Conservation (phyloP, 2,888 invertebrate genomes). For the Cremastobaeus sp. region DNA sequence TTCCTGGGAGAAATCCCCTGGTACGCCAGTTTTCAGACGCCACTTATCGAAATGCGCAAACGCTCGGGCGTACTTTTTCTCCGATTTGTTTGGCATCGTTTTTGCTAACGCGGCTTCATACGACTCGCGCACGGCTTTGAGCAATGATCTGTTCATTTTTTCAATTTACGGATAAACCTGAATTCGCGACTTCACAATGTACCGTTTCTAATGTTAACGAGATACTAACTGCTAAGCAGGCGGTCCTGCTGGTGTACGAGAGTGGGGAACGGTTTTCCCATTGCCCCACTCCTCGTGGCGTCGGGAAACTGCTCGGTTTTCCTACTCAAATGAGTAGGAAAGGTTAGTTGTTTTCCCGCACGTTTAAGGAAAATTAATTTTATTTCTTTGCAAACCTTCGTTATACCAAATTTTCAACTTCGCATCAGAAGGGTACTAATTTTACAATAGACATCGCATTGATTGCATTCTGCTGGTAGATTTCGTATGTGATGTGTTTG, state of each 20-base stretch:
- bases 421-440: too few species aligned
- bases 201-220: background rate
- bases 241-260: background rate
- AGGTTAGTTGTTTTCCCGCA: too few species aligned
- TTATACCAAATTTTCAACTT: too few species aligned
- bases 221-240: slow-evolving; percentile 1
- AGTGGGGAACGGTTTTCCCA: too few species aligned
- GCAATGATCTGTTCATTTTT: slow-evolving; percentile 1
- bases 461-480: too few species aligned
- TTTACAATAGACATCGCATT: too few species aligned
- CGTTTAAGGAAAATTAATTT: too few species aligned
- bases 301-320: slow-evolving; percentile 3
- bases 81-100: slow-evolving; percentile 23
- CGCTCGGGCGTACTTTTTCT: slow-evolving; percentile 12
- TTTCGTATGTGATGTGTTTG: too few species aligned
- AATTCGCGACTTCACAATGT: background rate
- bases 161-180: background rate
- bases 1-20: slow-evolving; percentile 25
- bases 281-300: slow-evolving; percentile 3
- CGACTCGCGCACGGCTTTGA: background rate
- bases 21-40: slow-evolving; percentile 11
- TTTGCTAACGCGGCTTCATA: slow-evolving; percentile 13
- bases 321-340: too few species aligned
- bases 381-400: too few species aligned
- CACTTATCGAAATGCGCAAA: slow-evolving; percentile 39